Percentiles rank a stretch among this genome's conserved stretches.
Conservation (phyloP, 2,888 invertebrate species). For the Lasioglossum malachurum region DNA sequence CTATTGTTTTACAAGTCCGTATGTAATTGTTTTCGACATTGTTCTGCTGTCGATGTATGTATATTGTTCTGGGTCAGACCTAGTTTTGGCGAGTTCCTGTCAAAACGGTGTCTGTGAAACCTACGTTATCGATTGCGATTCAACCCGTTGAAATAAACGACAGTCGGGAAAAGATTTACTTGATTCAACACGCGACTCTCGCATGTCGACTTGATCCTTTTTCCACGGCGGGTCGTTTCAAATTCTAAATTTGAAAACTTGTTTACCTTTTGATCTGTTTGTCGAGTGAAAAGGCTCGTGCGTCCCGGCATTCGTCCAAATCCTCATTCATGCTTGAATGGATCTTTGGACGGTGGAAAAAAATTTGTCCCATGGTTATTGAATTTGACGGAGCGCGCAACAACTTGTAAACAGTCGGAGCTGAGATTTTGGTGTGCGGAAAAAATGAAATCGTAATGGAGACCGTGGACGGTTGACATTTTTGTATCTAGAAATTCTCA, state of each 20-base stretch:
- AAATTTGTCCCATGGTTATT: conserved; percentile 27
- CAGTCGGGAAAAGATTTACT: background rate
- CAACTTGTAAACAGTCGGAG: conserved; percentile 58
- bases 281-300: background rate
- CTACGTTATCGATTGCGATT: background rate
- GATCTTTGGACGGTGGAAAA: background rate
- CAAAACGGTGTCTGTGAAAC: background rate
- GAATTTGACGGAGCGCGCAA: conserved; percentile 47
- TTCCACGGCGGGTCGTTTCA: background rate
- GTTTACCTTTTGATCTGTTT: background rate
- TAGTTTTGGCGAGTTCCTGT: background rate
- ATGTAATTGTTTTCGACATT: background rate
- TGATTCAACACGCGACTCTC: conserved; percentile 1
- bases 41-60: background rate
- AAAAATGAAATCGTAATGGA: conserved; percentile 75
- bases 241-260: conserved; percentile 8
- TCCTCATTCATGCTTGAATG: background rate
- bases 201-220: background rate
- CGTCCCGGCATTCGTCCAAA: background rate
- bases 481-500: background rate
- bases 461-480: conserved; percentile 32
- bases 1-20: background rate
- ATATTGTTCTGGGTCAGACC: background rate
- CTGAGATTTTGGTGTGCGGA: conserved; percentile 72
- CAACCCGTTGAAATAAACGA: background rate